Evolutionary conservation across 92 coral and sea anemone genomes (phyloP).

Genomic region (Heteractis magnifica): DNA sequence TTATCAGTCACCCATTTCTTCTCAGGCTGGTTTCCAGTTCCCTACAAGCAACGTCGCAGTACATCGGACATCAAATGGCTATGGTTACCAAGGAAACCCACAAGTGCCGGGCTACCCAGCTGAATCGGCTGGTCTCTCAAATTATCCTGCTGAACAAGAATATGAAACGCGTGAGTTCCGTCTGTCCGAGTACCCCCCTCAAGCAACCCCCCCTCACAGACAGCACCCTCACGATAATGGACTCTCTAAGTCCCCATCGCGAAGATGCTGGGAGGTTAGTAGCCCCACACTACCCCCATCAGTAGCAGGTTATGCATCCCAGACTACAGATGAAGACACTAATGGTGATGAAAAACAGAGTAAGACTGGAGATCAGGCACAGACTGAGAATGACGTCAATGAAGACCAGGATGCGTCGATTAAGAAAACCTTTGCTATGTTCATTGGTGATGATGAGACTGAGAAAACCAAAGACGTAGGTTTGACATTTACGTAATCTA

Average conservation of each 20-base stretch:
- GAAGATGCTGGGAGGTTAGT: conserved; percentile 51
- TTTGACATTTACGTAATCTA: background rate
- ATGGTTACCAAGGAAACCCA: background rate
- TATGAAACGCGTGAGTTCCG: conserved; percentile 76
- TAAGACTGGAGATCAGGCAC: background rate
- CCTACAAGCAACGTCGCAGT: background rate
- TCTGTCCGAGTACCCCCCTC: conserved; percentile 69
- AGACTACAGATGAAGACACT: conserved; percentile 10
- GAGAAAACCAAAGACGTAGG: conserved; percentile 50
- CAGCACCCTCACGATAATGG: conserved; percentile 3
- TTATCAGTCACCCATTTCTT: conserved; percentile 8
- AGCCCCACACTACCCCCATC: conserved; percentile 39
- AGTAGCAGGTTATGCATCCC: conserved; percentile 34
- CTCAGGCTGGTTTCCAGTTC: conserved; percentile 35
- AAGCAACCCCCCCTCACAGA: background rate
- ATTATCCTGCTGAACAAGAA: conserved; percentile 23
- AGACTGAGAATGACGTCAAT: conserved; percentile 9
- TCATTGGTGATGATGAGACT: conserved; percentile 73
- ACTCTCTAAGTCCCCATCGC: conserved; percentile 32
- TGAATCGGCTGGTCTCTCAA: background rate
- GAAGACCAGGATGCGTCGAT: conserved; percentile 35
- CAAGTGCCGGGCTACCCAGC: background rate
- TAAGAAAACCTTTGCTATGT: conserved; percentile 79
- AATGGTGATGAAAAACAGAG: background rate
- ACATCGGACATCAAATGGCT: background rate